These are phyloP conservation scores for Cercopithecus mitis DNA, from an alignment of 2,797 vertebrate genomes.

Conservation along the genomic window DNA sequence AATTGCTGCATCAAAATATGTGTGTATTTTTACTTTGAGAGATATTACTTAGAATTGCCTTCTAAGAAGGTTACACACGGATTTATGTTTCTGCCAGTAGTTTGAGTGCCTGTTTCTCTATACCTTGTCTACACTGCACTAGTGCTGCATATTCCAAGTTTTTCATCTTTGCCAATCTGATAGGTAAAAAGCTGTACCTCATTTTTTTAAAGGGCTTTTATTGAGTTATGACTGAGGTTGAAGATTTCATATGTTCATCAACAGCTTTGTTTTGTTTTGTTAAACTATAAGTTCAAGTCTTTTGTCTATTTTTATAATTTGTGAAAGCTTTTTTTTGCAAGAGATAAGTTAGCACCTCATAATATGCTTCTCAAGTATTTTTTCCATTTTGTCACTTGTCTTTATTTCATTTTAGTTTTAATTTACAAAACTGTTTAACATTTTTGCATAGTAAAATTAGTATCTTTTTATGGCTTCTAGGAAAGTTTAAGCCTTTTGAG, in stretches of 20 bases:
- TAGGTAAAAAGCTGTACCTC: background rate
- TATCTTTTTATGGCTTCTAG: background rate
- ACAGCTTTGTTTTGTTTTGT: slow-evolving; percentile 10
- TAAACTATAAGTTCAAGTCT: background rate
- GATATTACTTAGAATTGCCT: background rate
- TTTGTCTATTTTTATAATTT: background rate
- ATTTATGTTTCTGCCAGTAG: background rate
- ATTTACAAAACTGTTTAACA: background rate
- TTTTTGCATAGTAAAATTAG: slow-evolving; percentile 11
- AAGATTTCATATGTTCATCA: background rate
- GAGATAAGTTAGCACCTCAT: background rate
- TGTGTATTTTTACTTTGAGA: background rate
- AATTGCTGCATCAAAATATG: background rate
- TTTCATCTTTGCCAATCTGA: background rate
- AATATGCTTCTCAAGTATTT: slow-evolving; percentile 18
- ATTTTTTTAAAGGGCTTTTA: background rate
- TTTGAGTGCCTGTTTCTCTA: background rate
- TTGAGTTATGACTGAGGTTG: background rate
- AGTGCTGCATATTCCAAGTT: background rate
- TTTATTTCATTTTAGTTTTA: slow-evolving; percentile 24
- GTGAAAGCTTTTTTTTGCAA: background rate
- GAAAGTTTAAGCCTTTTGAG: slow-evolving; percentile 18
- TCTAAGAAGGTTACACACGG: background rate
- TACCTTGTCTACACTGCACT: background rate
- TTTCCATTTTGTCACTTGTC: background rate